Evolutionary conservation across 2,888 invertebrate genomes (phyloP).

Genomic region (Phrixothrix hirtus): DNA sequence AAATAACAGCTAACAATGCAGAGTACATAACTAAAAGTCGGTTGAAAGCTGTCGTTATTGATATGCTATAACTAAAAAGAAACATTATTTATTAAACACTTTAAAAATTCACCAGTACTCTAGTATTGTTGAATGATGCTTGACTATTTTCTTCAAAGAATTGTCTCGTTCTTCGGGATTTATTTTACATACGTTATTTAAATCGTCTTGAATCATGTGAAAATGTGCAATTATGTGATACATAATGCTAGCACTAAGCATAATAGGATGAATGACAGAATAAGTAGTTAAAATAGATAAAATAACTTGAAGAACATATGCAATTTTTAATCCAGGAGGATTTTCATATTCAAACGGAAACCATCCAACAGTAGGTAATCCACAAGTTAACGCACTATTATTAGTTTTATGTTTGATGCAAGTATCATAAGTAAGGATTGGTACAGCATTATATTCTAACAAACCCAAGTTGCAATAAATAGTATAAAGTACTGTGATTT

Average conservation of each 20-base stretch:
- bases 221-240: slow-evolving; percentile 10
- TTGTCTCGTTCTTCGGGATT: not conserved
- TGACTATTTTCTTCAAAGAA: not conserved
- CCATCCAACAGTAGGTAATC: slow-evolving; percentile 7
- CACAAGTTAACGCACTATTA: slow-evolving; percentile 6
- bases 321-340: not conserved
- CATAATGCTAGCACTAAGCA: slow-evolving; percentile 1
- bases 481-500: not conserved
- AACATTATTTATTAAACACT: not conserved
- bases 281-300: not conserved
- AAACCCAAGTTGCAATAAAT: not conserved
- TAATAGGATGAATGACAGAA: not conserved
- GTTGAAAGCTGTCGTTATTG: not conserved
- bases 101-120: slow-evolving; percentile 2
- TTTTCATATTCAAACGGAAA: slow-evolving; percentile 3
- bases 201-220: not conserved
- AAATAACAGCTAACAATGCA: slow-evolving; percentile 1
- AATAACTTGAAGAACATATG: slow-evolving; percentile 2
- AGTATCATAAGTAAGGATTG: not conserved
- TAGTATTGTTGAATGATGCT: slow-evolving; percentile 4
- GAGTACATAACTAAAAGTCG: slow-evolving; percentile 2
- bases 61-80: not conserved
- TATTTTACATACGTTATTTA: not conserved
- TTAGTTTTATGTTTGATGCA: not conserved
- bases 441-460: not conserved